Evolutionary conservation across 2,797 vertebrate species (phyloP).

Genomic region (Lepidocolaptes lacrymiger): DNA sequence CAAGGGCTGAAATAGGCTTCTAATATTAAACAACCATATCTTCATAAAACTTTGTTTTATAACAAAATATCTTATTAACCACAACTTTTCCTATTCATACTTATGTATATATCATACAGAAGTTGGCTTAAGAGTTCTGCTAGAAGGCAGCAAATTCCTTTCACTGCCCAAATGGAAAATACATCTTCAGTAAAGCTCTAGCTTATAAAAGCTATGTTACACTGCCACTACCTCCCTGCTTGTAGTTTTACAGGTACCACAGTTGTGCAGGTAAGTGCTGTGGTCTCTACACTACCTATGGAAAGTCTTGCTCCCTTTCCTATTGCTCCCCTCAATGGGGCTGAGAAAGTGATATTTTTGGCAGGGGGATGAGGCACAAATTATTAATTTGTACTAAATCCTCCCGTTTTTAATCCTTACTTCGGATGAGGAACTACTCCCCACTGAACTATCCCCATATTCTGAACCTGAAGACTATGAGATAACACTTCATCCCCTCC

Average conservation of each 20-base stretch:
- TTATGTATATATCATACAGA: slow-evolving; percentile 68
- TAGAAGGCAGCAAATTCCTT: slow-evolving; percentile 30
- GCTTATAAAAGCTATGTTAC: slow-evolving; percentile 59
- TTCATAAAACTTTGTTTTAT: slow-evolving; percentile 81
- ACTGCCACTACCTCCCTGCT: neutral
- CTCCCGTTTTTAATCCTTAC: slow-evolving; percentile 52
- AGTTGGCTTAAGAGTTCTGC: slow-evolving; percentile 64
- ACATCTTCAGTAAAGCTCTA: slow-evolving; percentile 59
- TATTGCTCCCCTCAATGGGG: slow-evolving; percentile 17
- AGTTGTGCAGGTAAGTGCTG: neutral
- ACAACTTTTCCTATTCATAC: slow-evolving; percentile 68
- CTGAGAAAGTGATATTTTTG: slow-evolving; percentile 2
- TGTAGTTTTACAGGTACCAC: neutral
- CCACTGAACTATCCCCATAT: slow-evolving; percentile 23
- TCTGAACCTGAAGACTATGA: slow-evolving; percentile 70
- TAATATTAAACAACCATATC: slow-evolving; percentile 76
- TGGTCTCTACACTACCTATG: neutral
- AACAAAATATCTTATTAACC: slow-evolving; percentile 82
- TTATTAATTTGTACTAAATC: slow-evolving; percentile 41
- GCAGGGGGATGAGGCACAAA: slow-evolving; percentile 22
- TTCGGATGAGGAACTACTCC: slow-evolving; percentile 31
- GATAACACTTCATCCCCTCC: slow-evolving; percentile 33
- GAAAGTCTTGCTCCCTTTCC: slow-evolving; percentile 7
- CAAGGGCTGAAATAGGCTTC: slow-evolving; percentile 64
- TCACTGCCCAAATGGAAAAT: slow-evolving; percentile 41